Evolutionary conservation across 2,113 vertebrate genomes (phyloP), one percentile per base, ranked within the genome.

Genomic region (Gopherus evgoodei): DNA sequence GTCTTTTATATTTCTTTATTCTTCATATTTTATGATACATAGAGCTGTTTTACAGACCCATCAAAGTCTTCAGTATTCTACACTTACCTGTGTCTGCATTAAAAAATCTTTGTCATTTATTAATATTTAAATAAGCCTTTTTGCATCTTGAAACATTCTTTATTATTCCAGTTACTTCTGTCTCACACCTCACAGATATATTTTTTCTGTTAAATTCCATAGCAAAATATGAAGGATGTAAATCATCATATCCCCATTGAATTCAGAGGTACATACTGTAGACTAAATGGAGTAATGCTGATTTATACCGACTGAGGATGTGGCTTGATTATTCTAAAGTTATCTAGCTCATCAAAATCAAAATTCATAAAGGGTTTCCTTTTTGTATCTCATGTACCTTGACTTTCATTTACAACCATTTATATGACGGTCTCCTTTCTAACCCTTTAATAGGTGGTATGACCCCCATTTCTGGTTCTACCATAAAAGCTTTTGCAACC

Each of bases 21-120:
- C 89, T 38, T 83, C 5, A 0, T 79, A 65, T 95, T 93, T 96
- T 95, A 94, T 88, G 80, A 96, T 78, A 90, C 82, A 86, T 2
- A 86, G 42, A 44, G 2, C 25, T 79, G 6, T 54, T 52, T 86
- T 75, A 86, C 38, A 88, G 50, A 85, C 47, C 5, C 53, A 90
- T 92, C 80, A 96, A 85, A 89, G 49, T 27, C 62, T 86, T 84
- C n/a, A 59, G 76, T 88, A 93, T 87, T 88, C 17, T 31, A 49
- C 49, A 93, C 76, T 91, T 96, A 93, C 79, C n/a, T 80, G 35
- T 62, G 35, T 54, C 65, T 72, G 4, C 80, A 52, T 93, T 86
- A 91, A 93, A 50, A 69, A 38, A 56, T 52, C 19, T 85, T 81
- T 90, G 38, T 75, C 78, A 89, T 94, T 90, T 94, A 94, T 96